These are phyloP conservation scores for Pygathrix nemaeus DNA, from an alignment of 2,113 vertebrate species.

Conservation along the genomic window DNA sequence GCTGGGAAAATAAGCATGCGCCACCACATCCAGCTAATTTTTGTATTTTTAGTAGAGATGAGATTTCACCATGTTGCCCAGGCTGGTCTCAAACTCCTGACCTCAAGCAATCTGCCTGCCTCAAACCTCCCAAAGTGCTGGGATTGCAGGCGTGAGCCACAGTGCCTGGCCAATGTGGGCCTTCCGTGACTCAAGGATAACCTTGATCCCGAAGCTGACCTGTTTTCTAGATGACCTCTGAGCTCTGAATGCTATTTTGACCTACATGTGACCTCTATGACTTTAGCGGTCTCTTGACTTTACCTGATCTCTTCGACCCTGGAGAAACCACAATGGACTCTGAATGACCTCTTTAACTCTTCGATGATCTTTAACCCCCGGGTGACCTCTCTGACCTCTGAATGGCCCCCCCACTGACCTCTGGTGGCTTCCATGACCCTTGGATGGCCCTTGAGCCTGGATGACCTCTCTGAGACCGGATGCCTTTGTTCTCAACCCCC, in stretches of 20 bases:
- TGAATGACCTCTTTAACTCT: background rate
- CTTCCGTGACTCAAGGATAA: background rate
- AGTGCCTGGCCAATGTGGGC: background rate
- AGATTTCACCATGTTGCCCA: no score
- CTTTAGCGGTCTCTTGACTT: background rate
- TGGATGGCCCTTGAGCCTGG: background rate
- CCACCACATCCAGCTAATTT: no score
- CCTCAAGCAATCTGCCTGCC: no score
- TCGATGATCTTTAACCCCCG: background rate
- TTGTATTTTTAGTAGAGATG: no score
- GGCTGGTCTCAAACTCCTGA: no score
- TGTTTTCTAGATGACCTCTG: background rate
- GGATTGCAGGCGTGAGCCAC: no score
- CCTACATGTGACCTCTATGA: background rate
- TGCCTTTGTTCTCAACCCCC: background rate
- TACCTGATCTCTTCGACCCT: background rate
- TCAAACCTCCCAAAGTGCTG: no score
- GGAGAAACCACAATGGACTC: background rate
- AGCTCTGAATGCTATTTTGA: background rate
- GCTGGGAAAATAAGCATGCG: no score
- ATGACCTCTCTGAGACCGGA: background rate
- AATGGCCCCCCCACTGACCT: background rate
- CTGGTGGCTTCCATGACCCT: background rate
- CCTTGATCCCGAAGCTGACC: background rate
- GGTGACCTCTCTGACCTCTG: background rate